Evolutionary conservation across 2,888 invertebrate species (phyloP), one percentile per base, ranked within the genome.

Genomic region (Plusia festucae): DNA sequence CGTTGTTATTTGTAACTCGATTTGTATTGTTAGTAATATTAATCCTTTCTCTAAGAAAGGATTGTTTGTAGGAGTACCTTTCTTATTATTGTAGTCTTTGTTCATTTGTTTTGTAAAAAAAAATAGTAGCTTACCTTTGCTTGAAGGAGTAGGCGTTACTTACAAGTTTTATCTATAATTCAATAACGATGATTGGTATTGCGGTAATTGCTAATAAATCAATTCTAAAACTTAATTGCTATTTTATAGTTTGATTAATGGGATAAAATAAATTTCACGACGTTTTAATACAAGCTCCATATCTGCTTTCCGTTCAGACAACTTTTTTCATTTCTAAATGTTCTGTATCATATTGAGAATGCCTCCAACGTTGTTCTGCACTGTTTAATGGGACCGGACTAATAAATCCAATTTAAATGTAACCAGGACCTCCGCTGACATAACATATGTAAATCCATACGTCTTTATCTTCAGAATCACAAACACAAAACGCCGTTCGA

Each of bases 341-440:
- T 61, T 63, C 70, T 63, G 59, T 73, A 77, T 82, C 71, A 79
- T 82, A 81, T 84, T 74, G 82, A 85, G 76, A 80, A 85, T 87
- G 88, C 91, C 93, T 86, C 93, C 93, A 88, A 92, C 93, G 90
- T 88, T 81, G 93, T 83, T 81, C 76, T 66, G 84, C 85, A 81
- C 86, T 84, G 82, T 82, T 91, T 92, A 90, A 91, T 90, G 83
- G 88, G 86, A 79, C 87, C 86, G 88, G 88, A 90, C 93, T 93
- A 93, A 94, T 94, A 95, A 94, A 94, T 95, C 91, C 94, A 93
- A 94, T 94, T 95, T 94, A 94, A 94, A 94, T 90, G 90, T 91
- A 85, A 82, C 85, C 89, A 87, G 90, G 93, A 90, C 93, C 91
- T 89, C 91, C 91, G 73, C 87, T 93, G 93, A 92, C 91, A 94